phyloP scores from a whole-genome alignment of 2,797 vertebrate genomes.

The Manis crassicaudata region DNA sequence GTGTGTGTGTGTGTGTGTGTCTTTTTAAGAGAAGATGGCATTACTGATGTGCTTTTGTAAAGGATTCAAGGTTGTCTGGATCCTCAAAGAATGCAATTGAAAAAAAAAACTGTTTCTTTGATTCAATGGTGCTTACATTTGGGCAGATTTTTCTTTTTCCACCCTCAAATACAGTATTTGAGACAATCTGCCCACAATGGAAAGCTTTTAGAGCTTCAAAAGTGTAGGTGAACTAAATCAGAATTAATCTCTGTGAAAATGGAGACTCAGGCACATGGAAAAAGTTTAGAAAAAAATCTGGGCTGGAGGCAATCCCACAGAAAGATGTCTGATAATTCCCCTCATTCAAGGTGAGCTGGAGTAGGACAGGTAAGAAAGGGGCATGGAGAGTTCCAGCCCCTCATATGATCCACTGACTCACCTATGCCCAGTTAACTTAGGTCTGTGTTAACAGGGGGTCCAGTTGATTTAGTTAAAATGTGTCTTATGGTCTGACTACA shows the following conservation, averaged over 20 bases:
- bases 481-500: neutral
- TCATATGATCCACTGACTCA: neutral
- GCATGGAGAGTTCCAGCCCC: neutral
- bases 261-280: slow-evolving; percentile 59
- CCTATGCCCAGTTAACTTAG: neutral
- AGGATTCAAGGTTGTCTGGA: slow-evolving; percentile 75
- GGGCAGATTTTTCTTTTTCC: slow-evolving; percentile 70
- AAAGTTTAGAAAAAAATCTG: slow-evolving; percentile 69
- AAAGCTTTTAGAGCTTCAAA: slow-evolving; percentile 71
- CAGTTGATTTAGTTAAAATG: neutral
- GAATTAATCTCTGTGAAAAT: slow-evolving; percentile 75
- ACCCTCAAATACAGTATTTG: slow-evolving; percentile 68
- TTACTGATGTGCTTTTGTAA: slow-evolving; percentile 73
- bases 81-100: slow-evolving; percentile 54
- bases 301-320: slow-evolving; percentile 32
- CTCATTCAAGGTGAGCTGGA: neutral
- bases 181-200: slow-evolving; percentile 71
- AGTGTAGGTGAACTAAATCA: slow-evolving; percentile 77
- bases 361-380: neutral
- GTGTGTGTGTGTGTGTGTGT: neutral
- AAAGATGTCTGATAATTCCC: slow-evolving; percentile 36
- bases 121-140: slow-evolving; percentile 60
- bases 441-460: neutral
- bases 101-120: slow-evolving; percentile 63
- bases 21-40: slow-evolving; percentile 58